Conservation (phyloP, 1,140 invertebrate species). For the Dinoponera quadriceps region DNA sequence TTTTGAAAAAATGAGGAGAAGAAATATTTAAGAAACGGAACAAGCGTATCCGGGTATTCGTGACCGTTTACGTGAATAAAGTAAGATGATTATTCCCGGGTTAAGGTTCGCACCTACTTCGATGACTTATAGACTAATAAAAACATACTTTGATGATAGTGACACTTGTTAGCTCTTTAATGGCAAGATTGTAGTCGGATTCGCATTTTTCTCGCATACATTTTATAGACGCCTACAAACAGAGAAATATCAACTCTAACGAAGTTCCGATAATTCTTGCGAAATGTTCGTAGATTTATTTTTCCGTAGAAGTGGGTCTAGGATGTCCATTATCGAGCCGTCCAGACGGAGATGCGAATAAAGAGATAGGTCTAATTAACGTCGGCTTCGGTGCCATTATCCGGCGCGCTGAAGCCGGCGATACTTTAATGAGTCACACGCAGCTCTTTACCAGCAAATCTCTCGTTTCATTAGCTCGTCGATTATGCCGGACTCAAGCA, state of each 20-base stretch:
- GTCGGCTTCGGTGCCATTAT: conserved; percentile 10
- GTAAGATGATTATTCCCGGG: too few species aligned
- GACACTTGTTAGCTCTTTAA: too few species aligned
- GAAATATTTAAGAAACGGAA: too few species aligned
- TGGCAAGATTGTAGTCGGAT: too few species aligned
- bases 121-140: too few species aligned
- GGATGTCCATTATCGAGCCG: neutral
- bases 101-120: too few species aligned
- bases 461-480: conserved; percentile 1
- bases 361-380: conserved; percentile 62
- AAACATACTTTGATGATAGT: too few species aligned
- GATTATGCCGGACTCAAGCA: neutral
- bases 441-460: conserved; percentile 13
- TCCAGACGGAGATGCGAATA: neutral
- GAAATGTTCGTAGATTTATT: conserved; percentile 2
- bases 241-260: neutral
- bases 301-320: neutral
- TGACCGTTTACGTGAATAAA: too few species aligned
- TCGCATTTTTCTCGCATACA: too few species aligned
- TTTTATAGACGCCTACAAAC: neutral
- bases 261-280: neutral
- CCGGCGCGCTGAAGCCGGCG: neutral
- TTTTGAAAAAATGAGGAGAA: too few species aligned
- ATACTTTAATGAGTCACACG: conserved; percentile 19
- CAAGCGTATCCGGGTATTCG: too few species aligned